Evolutionary conservation across 2,888 invertebrate genomes (phyloP).

Genomic region (Rhingia rostrata): DNA sequence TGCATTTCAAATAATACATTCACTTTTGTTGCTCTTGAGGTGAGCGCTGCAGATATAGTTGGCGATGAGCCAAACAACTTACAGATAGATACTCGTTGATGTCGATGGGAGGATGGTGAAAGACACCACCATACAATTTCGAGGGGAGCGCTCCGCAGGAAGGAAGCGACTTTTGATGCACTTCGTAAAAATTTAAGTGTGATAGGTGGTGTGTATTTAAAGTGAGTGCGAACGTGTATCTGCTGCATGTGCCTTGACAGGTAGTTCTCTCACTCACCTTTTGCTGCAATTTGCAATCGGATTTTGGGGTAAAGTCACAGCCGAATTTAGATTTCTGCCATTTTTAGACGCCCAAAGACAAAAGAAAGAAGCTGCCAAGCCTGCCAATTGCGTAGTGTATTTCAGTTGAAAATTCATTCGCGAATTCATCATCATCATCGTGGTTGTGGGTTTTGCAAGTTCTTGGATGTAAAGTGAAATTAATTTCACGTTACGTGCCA

Average conservation of each 20-base stretch:
- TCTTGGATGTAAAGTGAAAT: conserved; percentile 29
- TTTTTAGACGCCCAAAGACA: conserved; percentile 26
- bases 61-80: conserved; percentile 50
- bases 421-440: background rate
- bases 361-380: conserved; percentile 2
- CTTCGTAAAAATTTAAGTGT: conserved; percentile 41
- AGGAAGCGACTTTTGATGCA: conserved; percentile 63
- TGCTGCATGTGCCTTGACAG: conserved; percentile 36
- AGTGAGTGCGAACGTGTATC: conserved; percentile 27
- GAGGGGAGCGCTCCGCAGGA: conserved; percentile 21
- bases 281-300: background rate
- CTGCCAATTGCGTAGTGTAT: conserved; percentile 43
- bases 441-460: background rate
- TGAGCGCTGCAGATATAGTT: conserved; percentile 35
- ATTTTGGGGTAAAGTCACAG: conserved; percentile 24
- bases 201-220: conserved; percentile 37
- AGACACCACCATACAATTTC: background rate
- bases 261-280: conserved; percentile 21
- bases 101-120: background rate
- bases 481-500: conserved; percentile 4
- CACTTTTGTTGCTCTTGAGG: conserved; percentile 70
- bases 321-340: conserved; percentile 38
- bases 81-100: background rate
- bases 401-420: conserved; percentile 4
- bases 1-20: conserved; percentile 53